phyloP scores from a whole-genome alignment of 2,797 vertebrate genomes.

The Carapus acus region DNA sequence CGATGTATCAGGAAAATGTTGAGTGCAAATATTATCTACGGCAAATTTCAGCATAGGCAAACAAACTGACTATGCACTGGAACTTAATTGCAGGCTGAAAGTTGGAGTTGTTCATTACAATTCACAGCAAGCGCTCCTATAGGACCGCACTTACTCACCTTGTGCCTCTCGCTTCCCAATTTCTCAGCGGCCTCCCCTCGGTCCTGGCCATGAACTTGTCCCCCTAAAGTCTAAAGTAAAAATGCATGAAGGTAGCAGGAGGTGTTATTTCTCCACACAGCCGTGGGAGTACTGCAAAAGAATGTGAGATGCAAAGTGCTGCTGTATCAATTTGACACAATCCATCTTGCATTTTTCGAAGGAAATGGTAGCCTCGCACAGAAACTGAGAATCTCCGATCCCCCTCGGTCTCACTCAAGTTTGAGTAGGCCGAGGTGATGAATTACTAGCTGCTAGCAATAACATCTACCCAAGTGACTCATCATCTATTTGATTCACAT shows the following conservation, averaged over 20 bases:
- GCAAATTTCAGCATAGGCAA: not conserved
- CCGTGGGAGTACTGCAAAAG: conserved; percentile 6
- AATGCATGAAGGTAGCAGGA: conserved; percentile 5
- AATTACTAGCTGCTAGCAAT: conserved; percentile 63
- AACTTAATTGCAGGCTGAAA: not conserved
- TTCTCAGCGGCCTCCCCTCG: conserved; percentile 70
- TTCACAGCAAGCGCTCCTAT: not conserved
- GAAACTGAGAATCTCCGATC: conserved; percentile 53
- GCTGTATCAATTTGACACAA: conserved; percentile 31
- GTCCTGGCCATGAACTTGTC: conserved; percentile 66
- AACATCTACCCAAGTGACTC: conserved; percentile 70
- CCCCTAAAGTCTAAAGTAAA: conserved; percentile 72
- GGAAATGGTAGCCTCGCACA: conserved; percentile 27
- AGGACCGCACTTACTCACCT: conserved; percentile 63
- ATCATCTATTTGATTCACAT: conserved; percentile 69
- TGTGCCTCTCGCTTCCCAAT: conserved; percentile 78
- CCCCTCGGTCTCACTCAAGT: conserved; percentile 53
- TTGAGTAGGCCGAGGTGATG: conserved; percentile 54
- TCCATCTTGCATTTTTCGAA: conserved; percentile 36
- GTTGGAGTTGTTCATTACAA: not conserved
- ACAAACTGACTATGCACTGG: not conserved
- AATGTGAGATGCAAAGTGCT: conserved; percentile 17
- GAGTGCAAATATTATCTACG: conserved; percentile 1
- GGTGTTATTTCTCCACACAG: conserved; percentile 4
- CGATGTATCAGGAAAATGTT: too few species aligned